phyloP scores from a whole-genome alignment of 2,113 vertebrate genomes.

The Dicentrarchus labrax region DNA sequence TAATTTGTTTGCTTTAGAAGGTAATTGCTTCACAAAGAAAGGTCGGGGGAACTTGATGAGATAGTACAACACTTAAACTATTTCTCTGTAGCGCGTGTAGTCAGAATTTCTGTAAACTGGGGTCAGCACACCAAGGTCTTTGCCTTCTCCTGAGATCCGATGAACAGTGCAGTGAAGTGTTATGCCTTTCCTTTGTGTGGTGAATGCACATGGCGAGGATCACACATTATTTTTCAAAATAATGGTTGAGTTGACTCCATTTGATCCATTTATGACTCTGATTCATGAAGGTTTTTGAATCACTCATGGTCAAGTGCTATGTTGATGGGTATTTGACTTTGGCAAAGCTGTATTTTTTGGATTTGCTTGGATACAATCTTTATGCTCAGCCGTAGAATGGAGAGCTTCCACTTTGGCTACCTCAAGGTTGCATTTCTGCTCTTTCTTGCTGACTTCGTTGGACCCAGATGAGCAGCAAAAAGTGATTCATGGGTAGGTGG shows the following conservation, averaged over 20 bases:
- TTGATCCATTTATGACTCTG: background rate
- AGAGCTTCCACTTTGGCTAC: background rate
- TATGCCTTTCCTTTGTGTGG: background rate
- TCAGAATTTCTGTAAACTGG: background rate
- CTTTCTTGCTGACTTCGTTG: background rate
- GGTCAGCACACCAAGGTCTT: background rate
- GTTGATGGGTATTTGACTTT: background rate
- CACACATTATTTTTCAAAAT: background rate
- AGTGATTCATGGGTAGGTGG: background rate
- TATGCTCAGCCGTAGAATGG: background rate
- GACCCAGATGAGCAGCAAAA: conserved; percentile 7
- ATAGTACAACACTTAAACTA: conserved; percentile 4
- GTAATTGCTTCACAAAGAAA: conserved; percentile 31
- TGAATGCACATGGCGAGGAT: background rate
- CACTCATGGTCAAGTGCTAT: background rate
- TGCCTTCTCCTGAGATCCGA: background rate
- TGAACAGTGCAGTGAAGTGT: background rate
- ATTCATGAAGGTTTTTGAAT: background rate
- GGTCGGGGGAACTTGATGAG: conserved; percentile 13
- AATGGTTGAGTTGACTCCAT: background rate
- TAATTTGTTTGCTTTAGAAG: conserved; percentile 42
- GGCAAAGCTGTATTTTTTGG: background rate
- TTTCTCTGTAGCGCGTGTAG: background rate
- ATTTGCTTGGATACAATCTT: background rate
- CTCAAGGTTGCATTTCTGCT: background rate